Base-by-base conservation (phyloP, 2,113 vertebrate genomes). In the Chinchilla lanigera region DNA sequence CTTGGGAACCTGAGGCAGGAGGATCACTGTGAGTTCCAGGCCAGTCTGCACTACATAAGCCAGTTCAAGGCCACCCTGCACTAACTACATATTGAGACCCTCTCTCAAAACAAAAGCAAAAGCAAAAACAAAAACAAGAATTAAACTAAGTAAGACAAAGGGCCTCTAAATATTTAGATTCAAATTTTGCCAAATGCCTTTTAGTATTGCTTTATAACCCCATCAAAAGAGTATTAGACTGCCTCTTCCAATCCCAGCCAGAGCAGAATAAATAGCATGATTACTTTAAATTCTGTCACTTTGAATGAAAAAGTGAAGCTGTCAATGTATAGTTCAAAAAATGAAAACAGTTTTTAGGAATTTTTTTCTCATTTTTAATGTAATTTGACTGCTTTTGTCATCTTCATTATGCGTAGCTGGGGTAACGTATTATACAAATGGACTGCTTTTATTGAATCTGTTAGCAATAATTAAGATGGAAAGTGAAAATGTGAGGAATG, bases 251-350 rank as follows among this genome's bases (percentile, higher is more conserved):
- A 60, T 54, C 69, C 50, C 16, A 63, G 38, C 6, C 58, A 44
- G 52, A 63, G 60, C 84, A 96, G 26, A 60, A 75, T 56, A 19
- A 80, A 28, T 14, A 82, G 1, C 41, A 47, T 10, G 60, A 50
- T 35, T 81, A 61, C 75, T 96, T 80, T 19, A 93, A 54, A 30
- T 38, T 84, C 61, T 63, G 44, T 82, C 89, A 41, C n/a, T 86
- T 86, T 87, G 58, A 81, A 75, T 88, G 33, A 73, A 86, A 91
- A 92, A 63, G 38, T 69, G 54, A 89, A 63, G 54, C 86, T 87
- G 28, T 65, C 85, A 90, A 54, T n/a, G 24, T 61, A 56, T 4
- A 58, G 38, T 41, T 84, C 26, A 73, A 95, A 84, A 58, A 44
- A 63, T 77, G 60, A 13, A 89, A 96, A 93, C 22, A 22, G n/a